Percentiles rank a stretch among this genome's conserved stretches.
Conservation (phyloP, 2,113 vertebrate species). For the Limanda limanda region DNA sequence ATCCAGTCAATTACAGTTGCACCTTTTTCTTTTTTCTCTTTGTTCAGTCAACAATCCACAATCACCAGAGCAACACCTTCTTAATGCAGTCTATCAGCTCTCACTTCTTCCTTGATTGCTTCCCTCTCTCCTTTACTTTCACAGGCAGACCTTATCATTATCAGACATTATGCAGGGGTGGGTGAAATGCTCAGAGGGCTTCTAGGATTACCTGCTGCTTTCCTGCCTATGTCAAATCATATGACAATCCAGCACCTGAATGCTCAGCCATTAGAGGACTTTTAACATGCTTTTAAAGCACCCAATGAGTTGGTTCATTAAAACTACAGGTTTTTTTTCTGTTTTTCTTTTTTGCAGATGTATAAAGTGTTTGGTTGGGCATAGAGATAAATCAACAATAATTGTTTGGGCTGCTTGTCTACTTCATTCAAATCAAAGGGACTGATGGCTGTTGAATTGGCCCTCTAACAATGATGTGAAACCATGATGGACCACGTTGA, state of each 20-base stretch:
- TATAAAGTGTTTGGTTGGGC: too few species aligned
- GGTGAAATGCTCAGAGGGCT: slow-evolving; percentile 44
- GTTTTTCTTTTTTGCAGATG: slow-evolving; percentile 1
- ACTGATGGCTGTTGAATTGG: not conserved
- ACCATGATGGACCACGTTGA: not conserved
- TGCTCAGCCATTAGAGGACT: slow-evolving; percentile 32
- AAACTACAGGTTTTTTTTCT: slow-evolving; percentile 20
- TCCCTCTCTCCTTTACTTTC: not conserved
- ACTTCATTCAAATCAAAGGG: slow-evolving; percentile 1
- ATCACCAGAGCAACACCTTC: not conserved
- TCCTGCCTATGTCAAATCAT: slow-evolving; percentile 36
- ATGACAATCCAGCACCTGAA: slow-evolving; percentile 38
- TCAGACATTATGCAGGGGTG: slow-evolving; percentile 10
- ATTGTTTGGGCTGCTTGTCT: not conserved
- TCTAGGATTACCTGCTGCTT: slow-evolving; percentile 65
- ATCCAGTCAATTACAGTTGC: not conserved
- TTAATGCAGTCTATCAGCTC: not conserved
- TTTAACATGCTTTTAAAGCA: slow-evolving; percentile 57
- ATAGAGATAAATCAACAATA: not conserved
- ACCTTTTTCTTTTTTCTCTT: not conserved
- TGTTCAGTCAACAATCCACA: slow-evolving; percentile 7
- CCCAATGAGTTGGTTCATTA: slow-evolving; percentile 40
- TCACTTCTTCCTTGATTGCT: slow-evolving; percentile 22
- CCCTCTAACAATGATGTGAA: not conserved
- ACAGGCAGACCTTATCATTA: slow-evolving; percentile 34